Evolutionary conservation across 2,888 invertebrate species (phyloP).

Genomic region (Microchrysa polita): DNA sequence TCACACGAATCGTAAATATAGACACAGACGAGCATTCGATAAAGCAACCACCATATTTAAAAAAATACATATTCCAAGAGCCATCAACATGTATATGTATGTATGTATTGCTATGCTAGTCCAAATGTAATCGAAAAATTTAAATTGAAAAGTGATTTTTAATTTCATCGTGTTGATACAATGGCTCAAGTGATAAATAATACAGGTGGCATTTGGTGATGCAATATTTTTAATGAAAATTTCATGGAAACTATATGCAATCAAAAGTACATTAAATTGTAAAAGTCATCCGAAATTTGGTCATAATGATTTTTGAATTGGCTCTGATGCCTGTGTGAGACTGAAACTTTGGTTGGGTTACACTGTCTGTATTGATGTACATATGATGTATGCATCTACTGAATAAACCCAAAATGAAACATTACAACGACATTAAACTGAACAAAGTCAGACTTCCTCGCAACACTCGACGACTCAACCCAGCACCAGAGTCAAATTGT

Average conservation of each 20-base stretch:
- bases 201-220: not conserved
- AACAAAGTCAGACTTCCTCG: not conserved
- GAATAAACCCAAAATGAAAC: not conserved
- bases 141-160: not conserved
- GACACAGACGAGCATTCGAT: too few relatives aligned
- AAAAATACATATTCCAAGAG: too few relatives aligned
- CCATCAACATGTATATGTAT: too few relatives aligned
- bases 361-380: too few relatives aligned
- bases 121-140: too few relatives aligned
- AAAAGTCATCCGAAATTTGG: not conserved
- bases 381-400: too few relatives aligned
- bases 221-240: conserved; percentile 24
- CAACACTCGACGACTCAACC: not conserved
- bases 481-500: conserved; percentile 37
- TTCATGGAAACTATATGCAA: conserved; percentile 24
- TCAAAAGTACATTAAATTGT: not conserved
- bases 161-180: not conserved
- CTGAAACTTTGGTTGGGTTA: too few relatives aligned
- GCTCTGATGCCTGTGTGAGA: too few relatives aligned
- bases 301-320: not conserved
- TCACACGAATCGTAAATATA: too few relatives aligned
- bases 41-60: too few relatives aligned
- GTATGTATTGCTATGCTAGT: too few relatives aligned
- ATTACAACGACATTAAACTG: not conserved
- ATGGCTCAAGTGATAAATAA: not conserved